phyloP scores from a whole-genome alignment of 2,888 invertebrate species.

The Sinotaia quadrata region DNA sequence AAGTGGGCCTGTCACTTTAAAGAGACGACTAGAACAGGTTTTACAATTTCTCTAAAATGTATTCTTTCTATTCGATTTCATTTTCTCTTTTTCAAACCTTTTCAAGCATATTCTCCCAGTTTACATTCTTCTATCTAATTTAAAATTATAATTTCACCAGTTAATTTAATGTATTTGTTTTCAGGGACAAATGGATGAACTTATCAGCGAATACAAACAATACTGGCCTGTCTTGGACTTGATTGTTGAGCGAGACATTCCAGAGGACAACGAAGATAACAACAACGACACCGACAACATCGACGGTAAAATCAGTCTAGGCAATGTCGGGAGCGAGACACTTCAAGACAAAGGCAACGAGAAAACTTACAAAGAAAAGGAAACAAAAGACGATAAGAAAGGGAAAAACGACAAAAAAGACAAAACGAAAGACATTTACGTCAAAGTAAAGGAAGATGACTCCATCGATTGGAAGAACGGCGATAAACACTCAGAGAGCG shows the following conservation, averaged over 20 bases:
- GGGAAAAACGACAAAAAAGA: constrained; percentile 35
- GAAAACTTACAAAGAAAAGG: constrained; percentile 29
- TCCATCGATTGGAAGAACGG: background rate
- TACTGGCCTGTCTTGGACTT: constrained; percentile 67
- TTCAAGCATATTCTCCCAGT: too few species aligned
- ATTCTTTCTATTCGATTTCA: too few species aligned
- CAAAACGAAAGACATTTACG: constrained; percentile 23
- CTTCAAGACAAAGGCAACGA: constrained; percentile 19
- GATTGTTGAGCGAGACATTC: constrained; percentile 50
- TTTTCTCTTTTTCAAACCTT: too few species aligned
- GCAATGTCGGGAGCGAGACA: constrained; percentile 15
- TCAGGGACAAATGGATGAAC: constrained; percentile 65
- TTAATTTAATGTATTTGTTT: too few species aligned
- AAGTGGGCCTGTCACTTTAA: too few species aligned
- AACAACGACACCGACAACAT: constrained; percentile 27
- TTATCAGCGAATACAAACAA: constrained; percentile 63
- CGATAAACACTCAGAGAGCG: background rate
- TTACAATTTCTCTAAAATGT: too few species aligned
- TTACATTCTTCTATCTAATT: too few species aligned
- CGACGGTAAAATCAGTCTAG: constrained; percentile 8
- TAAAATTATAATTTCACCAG: too few species aligned
- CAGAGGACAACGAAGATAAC: constrained; percentile 38
- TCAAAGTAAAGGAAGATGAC: constrained; percentile 9
- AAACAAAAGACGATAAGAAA: constrained; percentile 34
- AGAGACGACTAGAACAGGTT: too few species aligned